Evolutionary conservation across 2,797 vertebrate species (phyloP), one percentile per base, ranked within the genome.

Genomic region (Aldrovandia affinis): DNA sequence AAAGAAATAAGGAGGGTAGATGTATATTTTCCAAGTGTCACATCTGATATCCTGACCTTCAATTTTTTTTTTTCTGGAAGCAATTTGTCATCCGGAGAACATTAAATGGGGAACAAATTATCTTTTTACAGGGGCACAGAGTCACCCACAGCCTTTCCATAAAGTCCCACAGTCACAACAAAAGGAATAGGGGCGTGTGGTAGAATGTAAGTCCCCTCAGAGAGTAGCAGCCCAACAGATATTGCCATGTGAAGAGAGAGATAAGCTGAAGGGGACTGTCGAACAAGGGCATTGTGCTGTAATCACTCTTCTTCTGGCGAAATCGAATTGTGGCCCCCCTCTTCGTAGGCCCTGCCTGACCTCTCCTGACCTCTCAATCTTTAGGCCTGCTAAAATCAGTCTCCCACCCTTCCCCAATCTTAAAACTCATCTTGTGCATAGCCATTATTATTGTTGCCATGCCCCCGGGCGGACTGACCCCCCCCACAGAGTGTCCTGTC

Each of bases 11-110:
- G 82, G 85, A 80, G 83, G 92, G 85, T 90, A 87, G 85, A 89
- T 91, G 88, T 94, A 90, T 93, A 92, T 94, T 91, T 91, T 89
- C 88, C 10, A 92, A 85, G 83, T 94, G 93, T 94, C 91, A 93
- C 90, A 88, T 89, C 87, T 90, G 91, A 92, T 94, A 94, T 94
- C 92, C 92, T 90, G 89, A 91, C 91, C 90, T 93, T 93, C 33
- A 78, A 59, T 87, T 80, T 81, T 92, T 94, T 91, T 93, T 91
- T 89, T 91, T 92, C 92, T 95, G 95, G 94, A 95, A 95, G 93
- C 91, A 95, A 96, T 96, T 96, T 95, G 94, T 96, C 94, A 95
- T 94, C 92, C 94, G 89, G 93, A 94, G 93, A 93, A 92, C 91
- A 94, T 96, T 95, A 95, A 95, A 95, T 90, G 90, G 91, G 89